Conservation (phyloP, 2,888 invertebrate species). For the Trachelus troglodyta region DNA sequence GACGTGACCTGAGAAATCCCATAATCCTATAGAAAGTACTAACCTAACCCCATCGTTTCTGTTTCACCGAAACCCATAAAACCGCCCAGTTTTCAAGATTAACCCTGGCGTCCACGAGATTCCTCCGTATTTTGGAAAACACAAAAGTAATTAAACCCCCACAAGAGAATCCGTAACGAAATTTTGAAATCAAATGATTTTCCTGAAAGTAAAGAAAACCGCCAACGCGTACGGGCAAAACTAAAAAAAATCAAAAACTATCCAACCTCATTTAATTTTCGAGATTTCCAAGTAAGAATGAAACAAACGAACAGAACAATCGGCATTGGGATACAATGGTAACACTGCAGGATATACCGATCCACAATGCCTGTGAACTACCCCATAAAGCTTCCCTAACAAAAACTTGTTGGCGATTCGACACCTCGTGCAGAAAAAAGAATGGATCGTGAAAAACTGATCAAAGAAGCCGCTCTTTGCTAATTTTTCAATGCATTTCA, state of each 20-base stretch:
- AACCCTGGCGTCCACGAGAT: constrained; percentile 30
- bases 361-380: background rate
- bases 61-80: constrained; percentile 34
- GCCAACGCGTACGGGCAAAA: background rate
- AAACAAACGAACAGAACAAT: background rate
- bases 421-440: background rate
- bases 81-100: constrained; percentile 42
- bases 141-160: constrained; percentile 15
- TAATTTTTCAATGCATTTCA: background rate
- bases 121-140: constrained; percentile 8
- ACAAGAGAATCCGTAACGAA: background rate
- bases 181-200: background rate
- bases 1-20: constrained; percentile 22
- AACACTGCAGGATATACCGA: background rate
- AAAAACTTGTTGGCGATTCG: background rate
- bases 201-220: background rate
- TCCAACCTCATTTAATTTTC: background rate
- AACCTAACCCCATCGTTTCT: constrained; percentile 40
- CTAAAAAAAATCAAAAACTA: background rate
- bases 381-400: background rate
- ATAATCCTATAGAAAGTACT: constrained; percentile 24
- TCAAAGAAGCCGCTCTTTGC: background rate
- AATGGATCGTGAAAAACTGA: background rate
- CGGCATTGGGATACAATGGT: background rate
- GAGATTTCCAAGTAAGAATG: background rate